Evolutionary conservation across 2,888 invertebrate genomes (phyloP).

Genomic region (Torymus auratus): DNA sequence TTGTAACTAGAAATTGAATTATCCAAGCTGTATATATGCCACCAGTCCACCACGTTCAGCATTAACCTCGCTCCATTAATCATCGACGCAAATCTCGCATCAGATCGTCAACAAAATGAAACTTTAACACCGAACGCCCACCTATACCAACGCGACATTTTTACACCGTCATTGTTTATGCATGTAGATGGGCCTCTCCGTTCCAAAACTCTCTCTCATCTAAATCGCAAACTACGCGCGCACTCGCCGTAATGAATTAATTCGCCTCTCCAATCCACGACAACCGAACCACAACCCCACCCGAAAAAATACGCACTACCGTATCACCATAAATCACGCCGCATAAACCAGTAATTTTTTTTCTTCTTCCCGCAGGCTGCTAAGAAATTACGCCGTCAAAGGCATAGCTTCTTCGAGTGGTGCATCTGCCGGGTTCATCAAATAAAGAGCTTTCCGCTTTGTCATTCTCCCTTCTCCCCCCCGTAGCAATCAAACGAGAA

Average conservation of each 20-base stretch:
- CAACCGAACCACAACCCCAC: not conserved
- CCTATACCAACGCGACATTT: not conserved
- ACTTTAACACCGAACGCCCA: too few relatives aligned
- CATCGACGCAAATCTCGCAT: too few relatives aligned
- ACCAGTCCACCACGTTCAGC: too few relatives aligned
- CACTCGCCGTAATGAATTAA: too few relatives aligned
- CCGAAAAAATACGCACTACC: not conserved
- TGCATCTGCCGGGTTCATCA: slow-evolving; percentile 36
- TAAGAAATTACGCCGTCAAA: slow-evolving; percentile 19
- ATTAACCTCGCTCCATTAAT: too few relatives aligned
- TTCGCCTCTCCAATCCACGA: too few relatives aligned
- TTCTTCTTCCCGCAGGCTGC: not conserved
- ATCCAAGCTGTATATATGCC: too few relatives aligned
- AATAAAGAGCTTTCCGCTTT: slow-evolving; percentile 48
- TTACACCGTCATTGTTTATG: not conserved
- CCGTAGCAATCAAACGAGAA: slow-evolving; percentile 30
- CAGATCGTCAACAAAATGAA: too few relatives aligned
- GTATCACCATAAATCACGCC: not conserved
- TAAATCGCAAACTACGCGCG: too few relatives aligned
- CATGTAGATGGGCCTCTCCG: not conserved
- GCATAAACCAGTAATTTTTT: slow-evolving; percentile 25
- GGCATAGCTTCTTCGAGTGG: not conserved
- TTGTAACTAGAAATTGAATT: too few relatives aligned
- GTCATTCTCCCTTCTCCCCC: slow-evolving; percentile 1
- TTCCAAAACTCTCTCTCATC: not conserved